Conservation (phyloP, 2,888 invertebrate genomes). For the Ichneumon xanthorius region DNA sequence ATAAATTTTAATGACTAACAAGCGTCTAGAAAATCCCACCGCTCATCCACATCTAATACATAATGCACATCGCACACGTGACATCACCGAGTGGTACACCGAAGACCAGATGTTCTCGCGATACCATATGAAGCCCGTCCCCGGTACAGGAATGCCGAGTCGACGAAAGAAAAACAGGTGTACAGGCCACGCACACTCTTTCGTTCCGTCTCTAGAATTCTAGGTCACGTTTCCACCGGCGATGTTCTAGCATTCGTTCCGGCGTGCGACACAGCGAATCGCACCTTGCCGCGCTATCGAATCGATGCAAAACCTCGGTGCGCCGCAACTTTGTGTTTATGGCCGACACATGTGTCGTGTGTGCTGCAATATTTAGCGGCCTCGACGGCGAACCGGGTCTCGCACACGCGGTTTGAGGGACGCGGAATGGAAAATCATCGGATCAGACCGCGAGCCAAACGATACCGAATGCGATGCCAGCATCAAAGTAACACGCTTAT, state of each 20-base stretch:
- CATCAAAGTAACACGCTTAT: conserved; percentile 52
- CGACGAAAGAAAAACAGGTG: conserved; percentile 55
- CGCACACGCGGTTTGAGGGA: neutral
- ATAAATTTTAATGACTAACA: neutral
- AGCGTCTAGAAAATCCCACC: neutral
- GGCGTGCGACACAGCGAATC: conserved; percentile 4
- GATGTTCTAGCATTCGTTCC: neutral
- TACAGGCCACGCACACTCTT: conserved; percentile 15
- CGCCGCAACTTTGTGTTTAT: neutral
- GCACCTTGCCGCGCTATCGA: neutral
- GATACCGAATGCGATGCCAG: neutral
- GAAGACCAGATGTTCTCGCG: conserved; percentile 59
- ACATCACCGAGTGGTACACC: conserved; percentile 62
- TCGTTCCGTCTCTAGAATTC: conserved; percentile 44
- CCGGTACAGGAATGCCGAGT: neutral
- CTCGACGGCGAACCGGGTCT: neutral
- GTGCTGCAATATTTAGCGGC: neutral
- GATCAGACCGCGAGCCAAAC: conserved; percentile 15
- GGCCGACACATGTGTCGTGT: neutral
- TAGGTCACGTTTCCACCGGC: conserved; percentile 53
- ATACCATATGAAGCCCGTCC: conserved; percentile 45
- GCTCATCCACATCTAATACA: conserved; percentile 9
- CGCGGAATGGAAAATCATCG: neutral
- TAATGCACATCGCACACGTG: conserved; percentile 35
- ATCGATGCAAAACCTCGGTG: conserved; percentile 3